Evolutionary conservation across 2,113 vertebrate genomes (phyloP).

Genomic region (Mesembrinibis cayennensis): DNA sequence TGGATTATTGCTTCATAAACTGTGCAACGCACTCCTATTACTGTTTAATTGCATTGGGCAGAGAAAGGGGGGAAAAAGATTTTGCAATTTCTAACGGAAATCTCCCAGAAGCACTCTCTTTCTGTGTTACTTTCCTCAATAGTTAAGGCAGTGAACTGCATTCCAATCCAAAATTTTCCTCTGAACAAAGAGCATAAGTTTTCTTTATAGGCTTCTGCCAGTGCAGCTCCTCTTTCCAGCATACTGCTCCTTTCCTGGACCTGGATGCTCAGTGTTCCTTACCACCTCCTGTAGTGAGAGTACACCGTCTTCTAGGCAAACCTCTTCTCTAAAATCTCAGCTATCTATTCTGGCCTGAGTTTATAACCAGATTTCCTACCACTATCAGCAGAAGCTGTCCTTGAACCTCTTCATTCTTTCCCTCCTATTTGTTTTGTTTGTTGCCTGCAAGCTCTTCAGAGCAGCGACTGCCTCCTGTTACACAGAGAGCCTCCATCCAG

Average conservation of each 20-base stretch:
- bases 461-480: neutral
- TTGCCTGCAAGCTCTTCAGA: neutral
- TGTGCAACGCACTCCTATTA: constrained; percentile 60
- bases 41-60: constrained; percentile 66
- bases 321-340: constrained; percentile 1
- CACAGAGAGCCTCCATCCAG: neutral
- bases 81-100: constrained; percentile 48
- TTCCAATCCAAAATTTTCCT: constrained; percentile 35
- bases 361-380: neutral
- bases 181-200: constrained; percentile 29
- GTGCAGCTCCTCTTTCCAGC: constrained; percentile 19
- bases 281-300: constrained; percentile 19
- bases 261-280: constrained; percentile 25
- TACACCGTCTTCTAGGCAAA: neutral
- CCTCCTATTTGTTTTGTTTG: neutral
- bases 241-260: neutral
- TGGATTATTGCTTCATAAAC: constrained; percentile 75
- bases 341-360: neutral
- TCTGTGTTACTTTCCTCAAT: constrained; percentile 6
- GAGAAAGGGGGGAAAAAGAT: constrained; percentile 53
- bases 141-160: constrained; percentile 9
- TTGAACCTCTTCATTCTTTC: neutral
- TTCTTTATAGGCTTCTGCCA: neutral
- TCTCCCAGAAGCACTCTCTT: constrained; percentile 36
- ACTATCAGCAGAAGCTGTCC: neutral